A percentile compares a stretch with the other conserved stretches of the same genome.
These are phyloP conservation scores for Diglossa cyanea DNA, from an alignment of 2,797 vertebrate species.

Conservation along the genomic window DNA sequence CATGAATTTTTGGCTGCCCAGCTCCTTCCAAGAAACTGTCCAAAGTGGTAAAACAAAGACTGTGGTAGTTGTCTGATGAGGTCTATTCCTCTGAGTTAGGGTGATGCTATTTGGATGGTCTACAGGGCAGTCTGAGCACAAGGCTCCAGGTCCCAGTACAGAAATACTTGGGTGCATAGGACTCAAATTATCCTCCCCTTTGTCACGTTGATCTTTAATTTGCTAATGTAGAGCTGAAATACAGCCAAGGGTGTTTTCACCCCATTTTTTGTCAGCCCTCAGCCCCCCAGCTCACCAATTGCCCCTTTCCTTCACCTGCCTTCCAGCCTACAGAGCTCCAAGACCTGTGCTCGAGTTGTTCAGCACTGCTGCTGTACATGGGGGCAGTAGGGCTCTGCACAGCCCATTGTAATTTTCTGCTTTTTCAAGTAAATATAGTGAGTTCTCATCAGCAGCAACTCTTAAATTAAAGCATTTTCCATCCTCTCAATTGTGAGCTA, in stretches of 20 bases:
- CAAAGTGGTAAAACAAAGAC: background rate
- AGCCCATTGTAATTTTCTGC: background rate
- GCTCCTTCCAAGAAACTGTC: background rate
- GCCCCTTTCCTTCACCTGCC: background rate
- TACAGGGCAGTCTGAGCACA: background rate
- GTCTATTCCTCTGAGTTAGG: background rate
- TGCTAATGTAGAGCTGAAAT: slow-evolving; percentile 1
- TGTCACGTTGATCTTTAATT: background rate
- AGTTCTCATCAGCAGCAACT: background rate
- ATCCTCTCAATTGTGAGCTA: background rate
- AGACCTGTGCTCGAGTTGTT: background rate
- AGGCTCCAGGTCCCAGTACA: background rate
- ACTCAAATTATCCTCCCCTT: slow-evolving; percentile 19
- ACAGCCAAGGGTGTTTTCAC: background rate
- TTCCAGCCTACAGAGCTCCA: background rate
- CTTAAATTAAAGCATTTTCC: background rate
- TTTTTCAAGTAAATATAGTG: background rate
- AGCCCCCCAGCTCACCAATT: rapidly evolving
- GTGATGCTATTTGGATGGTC: background rate
- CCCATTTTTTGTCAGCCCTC: background rate
- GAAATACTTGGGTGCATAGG: background rate
- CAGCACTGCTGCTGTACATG: background rate
- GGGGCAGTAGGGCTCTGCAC: background rate
- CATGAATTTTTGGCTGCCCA: background rate
- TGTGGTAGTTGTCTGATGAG: background rate